Conservation (phyloP, 2,113 vertebrate species). For the Sphaerodactylus townsendi region DNA sequence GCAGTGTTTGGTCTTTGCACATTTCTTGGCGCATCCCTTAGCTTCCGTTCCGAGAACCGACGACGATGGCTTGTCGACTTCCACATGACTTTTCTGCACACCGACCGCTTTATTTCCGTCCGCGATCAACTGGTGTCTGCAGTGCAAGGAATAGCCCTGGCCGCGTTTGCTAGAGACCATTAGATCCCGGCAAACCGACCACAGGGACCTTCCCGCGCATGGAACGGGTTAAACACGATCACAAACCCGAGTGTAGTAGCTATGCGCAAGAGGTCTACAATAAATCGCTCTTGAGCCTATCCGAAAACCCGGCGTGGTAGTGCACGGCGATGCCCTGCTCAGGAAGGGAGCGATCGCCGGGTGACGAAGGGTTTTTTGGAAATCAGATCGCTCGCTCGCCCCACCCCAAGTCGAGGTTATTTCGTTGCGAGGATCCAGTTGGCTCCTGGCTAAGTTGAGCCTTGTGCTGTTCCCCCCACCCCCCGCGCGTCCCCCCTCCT, state of each 20-base stretch:
- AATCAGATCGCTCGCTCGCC: not conserved
- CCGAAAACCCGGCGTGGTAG: not conserved
- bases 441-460: not conserved
- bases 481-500: constrained; percentile 1
- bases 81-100: not conserved
- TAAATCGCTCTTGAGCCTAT: not conserved
- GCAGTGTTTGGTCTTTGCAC: not conserved
- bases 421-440: not conserved
- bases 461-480: not conserved
- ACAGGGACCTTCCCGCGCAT: not conserved
- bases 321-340: not conserved
- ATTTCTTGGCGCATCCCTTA: constrained; percentile 19
- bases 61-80: not conserved
- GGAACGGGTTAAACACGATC: not conserved
- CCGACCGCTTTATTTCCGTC: not conserved
- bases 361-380: not conserved
- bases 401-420: not conserved
- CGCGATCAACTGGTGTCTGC: constrained; percentile 55
- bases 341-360: not conserved
- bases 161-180: not conserved
- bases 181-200: not conserved
- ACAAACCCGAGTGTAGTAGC: not conserved
- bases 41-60: constrained; percentile 10
- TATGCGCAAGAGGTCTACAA: not conserved
- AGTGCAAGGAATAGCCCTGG: not conserved